Percentiles rank a stretch among this genome's conserved stretches.
These are phyloP conservation scores for Melierax canorus DNA, from an alignment of 2,113 vertebrate species.

Conservation along the genomic window DNA sequence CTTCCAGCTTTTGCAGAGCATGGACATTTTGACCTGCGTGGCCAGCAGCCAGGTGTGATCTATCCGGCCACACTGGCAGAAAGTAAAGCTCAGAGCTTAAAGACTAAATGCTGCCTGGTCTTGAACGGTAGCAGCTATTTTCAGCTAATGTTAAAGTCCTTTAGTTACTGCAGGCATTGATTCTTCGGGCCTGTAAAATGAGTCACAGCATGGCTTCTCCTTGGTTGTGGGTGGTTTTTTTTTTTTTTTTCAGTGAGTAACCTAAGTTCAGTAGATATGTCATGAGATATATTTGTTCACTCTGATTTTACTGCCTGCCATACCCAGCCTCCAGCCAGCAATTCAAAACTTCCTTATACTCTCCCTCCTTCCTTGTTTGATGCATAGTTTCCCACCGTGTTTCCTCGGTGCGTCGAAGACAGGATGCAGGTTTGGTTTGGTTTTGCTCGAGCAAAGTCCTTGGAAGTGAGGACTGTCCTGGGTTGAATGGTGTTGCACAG, in stretches of 20 bases:
- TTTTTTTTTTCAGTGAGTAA: not conserved
- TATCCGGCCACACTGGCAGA: not conserved
- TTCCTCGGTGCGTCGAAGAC: not conserved
- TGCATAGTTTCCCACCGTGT: fast-evolving
- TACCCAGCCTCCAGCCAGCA: not conserved
- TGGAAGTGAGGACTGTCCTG: not conserved
- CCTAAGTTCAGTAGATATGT: not conserved
- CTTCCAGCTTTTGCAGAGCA: not conserved
- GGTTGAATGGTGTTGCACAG: fast-evolving
- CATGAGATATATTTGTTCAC: not conserved
- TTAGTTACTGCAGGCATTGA: not conserved
- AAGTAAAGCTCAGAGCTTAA: not conserved
- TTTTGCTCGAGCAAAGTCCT: not conserved
- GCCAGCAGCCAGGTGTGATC: not conserved
- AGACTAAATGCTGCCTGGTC: not conserved
- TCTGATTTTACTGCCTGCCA: not conserved
- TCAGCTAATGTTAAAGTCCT: not conserved
- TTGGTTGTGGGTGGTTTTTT: not conserved
- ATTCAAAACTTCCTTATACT: not conserved
- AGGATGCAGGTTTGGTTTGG: not conserved
- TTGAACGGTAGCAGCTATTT: not conserved
- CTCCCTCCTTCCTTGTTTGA: not conserved
- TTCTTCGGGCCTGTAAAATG: not conserved
- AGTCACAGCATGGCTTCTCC: not conserved
- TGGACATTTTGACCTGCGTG: not conserved